Evolutionary conservation across 2,888 invertebrate genomes (phyloP).

Genomic region (Pandemis heparana): DNA sequence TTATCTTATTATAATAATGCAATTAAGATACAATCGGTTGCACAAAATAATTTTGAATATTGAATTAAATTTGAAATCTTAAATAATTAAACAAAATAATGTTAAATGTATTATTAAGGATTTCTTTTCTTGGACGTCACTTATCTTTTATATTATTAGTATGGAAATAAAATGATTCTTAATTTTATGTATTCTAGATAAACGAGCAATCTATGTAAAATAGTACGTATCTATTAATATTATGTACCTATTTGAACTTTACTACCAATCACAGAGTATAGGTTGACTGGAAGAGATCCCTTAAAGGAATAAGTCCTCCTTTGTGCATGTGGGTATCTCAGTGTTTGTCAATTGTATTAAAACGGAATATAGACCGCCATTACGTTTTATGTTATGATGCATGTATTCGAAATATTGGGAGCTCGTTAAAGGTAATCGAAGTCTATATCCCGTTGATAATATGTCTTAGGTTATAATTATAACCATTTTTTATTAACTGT

Average conservation of each 20-base stretch:
- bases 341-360: no score
- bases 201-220: neutral
- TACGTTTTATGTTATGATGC: no score
- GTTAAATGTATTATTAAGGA: neutral
- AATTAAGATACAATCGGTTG: conserved; percentile 23
- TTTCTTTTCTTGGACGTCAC: conserved; percentile 2
- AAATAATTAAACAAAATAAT: conserved; percentile 13
- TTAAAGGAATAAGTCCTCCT: no score
- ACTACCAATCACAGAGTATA: neutral
- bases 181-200: neutral
- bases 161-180: neutral
- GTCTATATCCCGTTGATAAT: no score
- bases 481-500: no score
- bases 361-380: no score
- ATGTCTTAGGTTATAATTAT: no score
- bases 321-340: no score
- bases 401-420: no score
- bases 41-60: conserved; percentile 10
- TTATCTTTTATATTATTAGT: conserved; percentile 1
- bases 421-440: no score
- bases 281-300: no score
- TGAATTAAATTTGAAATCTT: neutral
- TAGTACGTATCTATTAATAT: neutral
- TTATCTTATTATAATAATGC: conserved; percentile 4
- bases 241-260: neutral